Base-by-base conservation (phyloP, 2,888 invertebrate genomes). In the Cephonodes hylas region DNA sequence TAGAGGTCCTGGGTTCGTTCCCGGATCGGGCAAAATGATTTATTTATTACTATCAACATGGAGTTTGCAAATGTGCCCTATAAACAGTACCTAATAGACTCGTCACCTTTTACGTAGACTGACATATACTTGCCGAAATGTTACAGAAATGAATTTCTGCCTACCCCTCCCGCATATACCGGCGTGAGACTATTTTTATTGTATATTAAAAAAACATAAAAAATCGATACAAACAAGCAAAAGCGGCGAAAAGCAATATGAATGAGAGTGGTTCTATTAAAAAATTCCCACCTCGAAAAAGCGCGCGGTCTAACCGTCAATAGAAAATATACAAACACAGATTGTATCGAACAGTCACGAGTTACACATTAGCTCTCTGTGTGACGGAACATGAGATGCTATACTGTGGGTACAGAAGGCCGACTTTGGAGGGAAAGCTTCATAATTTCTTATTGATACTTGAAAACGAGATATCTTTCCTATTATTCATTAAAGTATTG, bases 291-390 rank as follows among this genome's bases (percentile, higher is more conserved):
- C 45, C 63, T 62, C 59, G 61, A 61, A 23, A 64, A 42, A 38
- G 53, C 57, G 34, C 27, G 27, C 38, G 22, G 15, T 25, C 38
- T 23, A 58, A 60, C 58, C 62, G 60, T 59, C 63, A 48, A 68
- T 67, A 69, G 71, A 72, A 74, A 69, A 71, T 67, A 72, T 67
- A 72, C 68, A 74, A 76, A 78, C 69, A 75, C 48, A 71, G 80
- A 81, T 80, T 59, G 64, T 73, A 80, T 82, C 81, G 56, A 57
- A 15, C 10, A 62, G 73, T 83, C 81, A 83, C 81, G 83, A 77
- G 67, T 78, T 73, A 66, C 64, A 77, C 76, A 78, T 80, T 74
- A 79, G 72, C 59, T 59, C 57, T 8, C 8, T 34, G 22, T 34
- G 34, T 42, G 57, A 58, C 42, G 57, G 18, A 2, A 18, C 13